Evolutionary conservation across 23 tunicate genomes (phyloP).

Genomic region (Halocynthia aurantium): DNA sequence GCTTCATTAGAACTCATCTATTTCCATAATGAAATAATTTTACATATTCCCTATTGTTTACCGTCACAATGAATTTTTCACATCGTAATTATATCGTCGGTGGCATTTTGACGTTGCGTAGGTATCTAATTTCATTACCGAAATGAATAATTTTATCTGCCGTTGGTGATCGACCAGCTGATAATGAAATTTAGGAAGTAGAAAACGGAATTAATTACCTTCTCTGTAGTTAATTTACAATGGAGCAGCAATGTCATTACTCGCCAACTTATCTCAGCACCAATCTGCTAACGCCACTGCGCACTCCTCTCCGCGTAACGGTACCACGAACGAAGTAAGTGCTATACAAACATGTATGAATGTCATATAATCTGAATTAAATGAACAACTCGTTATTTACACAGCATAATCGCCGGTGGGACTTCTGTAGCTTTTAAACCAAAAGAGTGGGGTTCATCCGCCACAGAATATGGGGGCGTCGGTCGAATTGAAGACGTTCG

Average conservation of each 20-base stretch:
- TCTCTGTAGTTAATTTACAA: too few relatives aligned
- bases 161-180: too few relatives aligned
- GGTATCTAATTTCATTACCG: too few relatives aligned
- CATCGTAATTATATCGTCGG: too few relatives aligned
- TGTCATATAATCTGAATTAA: not conserved
- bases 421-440: conserved; percentile 26
- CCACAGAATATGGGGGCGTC: conserved; percentile 29
- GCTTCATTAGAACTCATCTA: too few relatives aligned
- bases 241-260: not conserved
- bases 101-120: too few relatives aligned
- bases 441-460: conserved; percentile 35
- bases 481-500: conserved; percentile 16
- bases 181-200: too few relatives aligned
- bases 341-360: not conserved
- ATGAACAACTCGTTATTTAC: not conserved
- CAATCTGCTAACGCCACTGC: conserved; percentile 41
- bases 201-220: too few relatives aligned
- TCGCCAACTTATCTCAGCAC: conserved; percentile 59
- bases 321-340: conserved; percentile 58
- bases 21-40: too few relatives aligned
- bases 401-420: conserved; percentile 39
- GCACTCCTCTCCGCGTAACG: conserved; percentile 37
- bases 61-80: too few relatives aligned
- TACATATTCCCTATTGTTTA: too few relatives aligned
- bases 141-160: too few relatives aligned